phyloP scores from a whole-genome alignment of 2,888 invertebrate species.

The Miltochrista miniata region DNA sequence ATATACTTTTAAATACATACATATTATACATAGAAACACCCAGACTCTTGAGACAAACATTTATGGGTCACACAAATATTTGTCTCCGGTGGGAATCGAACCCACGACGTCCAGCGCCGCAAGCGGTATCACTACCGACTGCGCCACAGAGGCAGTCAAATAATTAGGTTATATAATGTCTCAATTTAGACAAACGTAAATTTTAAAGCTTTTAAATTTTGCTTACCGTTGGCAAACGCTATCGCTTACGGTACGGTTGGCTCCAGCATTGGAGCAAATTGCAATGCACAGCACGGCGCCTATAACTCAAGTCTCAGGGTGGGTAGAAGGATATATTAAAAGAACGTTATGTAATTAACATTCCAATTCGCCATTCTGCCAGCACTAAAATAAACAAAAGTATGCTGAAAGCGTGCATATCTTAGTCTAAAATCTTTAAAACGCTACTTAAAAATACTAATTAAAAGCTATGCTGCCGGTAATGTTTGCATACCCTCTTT shows the following conservation, averaged over 20 bases:
- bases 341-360: slow-evolving; percentile 55
- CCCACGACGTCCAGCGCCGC: too few relatives aligned
- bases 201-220: slow-evolving; percentile 20
- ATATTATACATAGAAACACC: too few relatives aligned
- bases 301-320: slow-evolving; percentile 63
- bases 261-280: slow-evolving; percentile 54
- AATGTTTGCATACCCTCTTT: background rate
- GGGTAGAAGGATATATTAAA: slow-evolving; percentile 60
- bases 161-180: too few relatives aligned
- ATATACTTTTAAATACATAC: too few relatives aligned
- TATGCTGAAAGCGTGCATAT: slow-evolving; percentile 34
- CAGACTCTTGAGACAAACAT: too few relatives aligned
- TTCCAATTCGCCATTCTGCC: slow-evolving; percentile 44
- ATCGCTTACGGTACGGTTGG: slow-evolving; percentile 33
- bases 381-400: slow-evolving; percentile 34
- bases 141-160: too few relatives aligned
- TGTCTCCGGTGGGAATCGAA: too few relatives aligned
- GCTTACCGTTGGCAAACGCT: slow-evolving; percentile 33
- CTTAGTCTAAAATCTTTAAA: slow-evolving; percentile 29
- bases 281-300: slow-evolving; percentile 63
- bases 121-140: too few relatives aligned
- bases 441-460: slow-evolving; percentile 19
- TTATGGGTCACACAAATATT: too few relatives aligned
- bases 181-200: too few relatives aligned
- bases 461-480: slow-evolving; percentile 5